Base-by-base conservation (phyloP, 2,113 vertebrate genomes). In the Pomatorhinus ruficollis region DNA sequence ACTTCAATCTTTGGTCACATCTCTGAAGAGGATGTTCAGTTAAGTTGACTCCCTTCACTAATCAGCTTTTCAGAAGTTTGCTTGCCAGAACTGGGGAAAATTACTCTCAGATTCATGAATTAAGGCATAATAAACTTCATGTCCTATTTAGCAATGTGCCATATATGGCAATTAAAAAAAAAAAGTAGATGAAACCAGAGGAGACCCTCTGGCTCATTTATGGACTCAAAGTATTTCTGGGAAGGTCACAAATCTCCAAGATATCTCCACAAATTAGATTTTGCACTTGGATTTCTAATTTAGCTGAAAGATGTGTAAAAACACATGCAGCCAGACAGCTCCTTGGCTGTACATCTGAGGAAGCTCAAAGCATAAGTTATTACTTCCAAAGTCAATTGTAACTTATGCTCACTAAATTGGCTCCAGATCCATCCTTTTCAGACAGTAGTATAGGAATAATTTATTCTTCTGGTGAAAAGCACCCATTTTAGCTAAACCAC, bases 401-500 rank as follows among this genome's bases (percentile, higher is more conserved):
- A 93, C 83, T 92, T 87, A 91, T n/a, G 83, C 75, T 96, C 71
- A 89, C 81, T 96, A 97, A 97, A 97, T 97, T 90, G 95, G 96
- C 95, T 95, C 95, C 85, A 97, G 96, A 96, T 85, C 91, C 87
- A 93, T 81, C 76, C 80, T 81, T 65, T 94, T 93, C 85, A 93
- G 91, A 95, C 90, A 89, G 76, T 70, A 97, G 83, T 94, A 92
- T 23, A 87, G 42, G 50, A 94, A 95, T 96, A 97, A 97, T 97
- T 96, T 97, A 95, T 93, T 96, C 77, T 96, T 96, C 93, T 97
- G 93, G 84, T 96, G 83, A 94, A 95, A 97, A 95, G 74, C 93
- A 93, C 79, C 92, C 83, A 74, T 87, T 92, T 97, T 33, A 93
- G 72, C 81, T 96, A 97, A 91, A 94, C 49, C 91, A 87, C 80